phyloP scores from a whole-genome alignment of 2,113 vertebrate species.

The Baryphthengus martii region DNA sequence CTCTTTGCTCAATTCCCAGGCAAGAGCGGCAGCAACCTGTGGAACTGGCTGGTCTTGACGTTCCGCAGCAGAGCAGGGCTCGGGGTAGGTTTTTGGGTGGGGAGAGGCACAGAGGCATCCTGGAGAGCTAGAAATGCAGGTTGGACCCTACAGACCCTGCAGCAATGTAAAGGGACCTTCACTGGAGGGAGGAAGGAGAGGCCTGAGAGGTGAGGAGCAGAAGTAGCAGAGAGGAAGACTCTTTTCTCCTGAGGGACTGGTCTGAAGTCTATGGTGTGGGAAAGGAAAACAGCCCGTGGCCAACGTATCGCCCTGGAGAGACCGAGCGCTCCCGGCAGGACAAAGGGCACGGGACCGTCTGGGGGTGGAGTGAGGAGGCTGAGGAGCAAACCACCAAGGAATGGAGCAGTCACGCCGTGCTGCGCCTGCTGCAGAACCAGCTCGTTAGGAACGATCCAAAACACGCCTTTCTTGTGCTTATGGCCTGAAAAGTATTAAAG shows the following conservation, averaged over 20 bases:
- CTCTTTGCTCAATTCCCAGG: not conserved
- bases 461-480: not conserved
- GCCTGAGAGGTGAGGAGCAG: not conserved
- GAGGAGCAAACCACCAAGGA: not conserved
- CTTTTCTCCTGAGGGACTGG: not conserved
- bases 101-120: not conserved
- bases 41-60: conserved; percentile 37
- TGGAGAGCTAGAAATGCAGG: conserved; percentile 47
- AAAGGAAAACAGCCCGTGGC: not conserved
- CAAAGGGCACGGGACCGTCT: rapidly evolving
- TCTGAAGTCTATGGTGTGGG: not conserved
- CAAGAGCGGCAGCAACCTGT: not conserved
- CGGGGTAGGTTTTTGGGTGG: not conserved
- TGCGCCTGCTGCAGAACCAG: not conserved
- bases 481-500: too few species aligned
- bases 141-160: not conserved
- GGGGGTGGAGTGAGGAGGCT: not conserved
- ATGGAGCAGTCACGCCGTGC: not conserved
- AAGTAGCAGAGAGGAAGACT: not conserved
- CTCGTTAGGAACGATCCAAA: not conserved
- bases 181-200: not conserved
- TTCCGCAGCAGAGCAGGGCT: not conserved
- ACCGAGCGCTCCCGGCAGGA: not conserved
- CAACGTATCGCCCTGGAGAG: rapidly evolving
- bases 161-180: not conserved